Evolutionary conservation across 2,113 vertebrate genomes (phyloP).

Genomic region (Bucco capensis): DNA sequence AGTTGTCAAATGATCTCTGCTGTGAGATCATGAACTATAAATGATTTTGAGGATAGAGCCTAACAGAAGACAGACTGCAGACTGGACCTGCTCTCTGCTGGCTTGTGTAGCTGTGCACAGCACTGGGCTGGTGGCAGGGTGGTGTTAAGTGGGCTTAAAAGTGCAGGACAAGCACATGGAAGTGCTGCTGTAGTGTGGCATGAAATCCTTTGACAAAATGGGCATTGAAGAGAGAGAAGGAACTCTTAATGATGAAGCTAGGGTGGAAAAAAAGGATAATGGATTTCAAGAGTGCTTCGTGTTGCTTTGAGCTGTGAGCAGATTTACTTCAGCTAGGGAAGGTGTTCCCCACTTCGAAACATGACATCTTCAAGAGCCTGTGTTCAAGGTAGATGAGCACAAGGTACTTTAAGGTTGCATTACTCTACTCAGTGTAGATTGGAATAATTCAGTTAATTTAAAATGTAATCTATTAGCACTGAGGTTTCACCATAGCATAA

Average conservation of each 20-base stretch:
- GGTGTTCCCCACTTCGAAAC: background rate
- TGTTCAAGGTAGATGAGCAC: background rate
- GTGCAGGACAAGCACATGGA: background rate
- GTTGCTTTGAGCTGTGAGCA: background rate
- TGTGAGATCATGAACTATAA: background rate
- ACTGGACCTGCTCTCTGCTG: background rate
- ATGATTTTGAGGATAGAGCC: background rate
- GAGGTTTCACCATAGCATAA: background rate
- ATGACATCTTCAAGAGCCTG: background rate
- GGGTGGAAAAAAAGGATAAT: fast-evolving
- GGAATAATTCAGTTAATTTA: background rate
- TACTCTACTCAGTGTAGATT: background rate
- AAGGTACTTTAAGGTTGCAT: background rate
- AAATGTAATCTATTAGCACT: background rate
- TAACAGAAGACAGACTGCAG: background rate
- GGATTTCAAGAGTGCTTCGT: background rate
- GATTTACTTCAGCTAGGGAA: background rate
- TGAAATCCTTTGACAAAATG: background rate
- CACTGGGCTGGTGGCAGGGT: background rate
- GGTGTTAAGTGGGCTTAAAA: background rate
- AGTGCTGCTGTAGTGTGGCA: background rate
- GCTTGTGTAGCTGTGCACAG: too few species aligned
- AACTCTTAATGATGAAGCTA: background rate
- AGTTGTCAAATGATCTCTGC: background rate
- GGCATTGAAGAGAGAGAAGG: background rate